Percentiles rank a stretch among this genome's conserved stretches.
Conservation (phyloP, 2,113 vertebrate genomes). For the Cercocebus atys region DNA sequence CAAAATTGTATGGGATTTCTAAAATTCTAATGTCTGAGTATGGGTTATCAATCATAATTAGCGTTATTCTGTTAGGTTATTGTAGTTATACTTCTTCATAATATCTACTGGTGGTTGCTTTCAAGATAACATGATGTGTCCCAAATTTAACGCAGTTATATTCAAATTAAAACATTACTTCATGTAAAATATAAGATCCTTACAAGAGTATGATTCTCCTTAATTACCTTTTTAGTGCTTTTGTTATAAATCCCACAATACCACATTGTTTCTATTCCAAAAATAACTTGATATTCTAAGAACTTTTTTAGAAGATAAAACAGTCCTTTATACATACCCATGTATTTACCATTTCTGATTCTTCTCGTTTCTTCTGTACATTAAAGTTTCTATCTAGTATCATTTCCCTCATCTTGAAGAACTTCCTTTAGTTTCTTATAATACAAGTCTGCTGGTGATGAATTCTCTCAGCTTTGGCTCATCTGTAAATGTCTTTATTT, state of each 20-base stretch:
- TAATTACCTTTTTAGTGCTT: not conserved
- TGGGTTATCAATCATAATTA: no score
- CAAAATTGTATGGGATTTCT: no score
- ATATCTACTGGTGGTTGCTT: not conserved
- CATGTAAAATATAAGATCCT: not conserved
- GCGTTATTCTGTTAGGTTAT: no score
- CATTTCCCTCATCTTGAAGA: not conserved
- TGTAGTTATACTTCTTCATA: not conserved
- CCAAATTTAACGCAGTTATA: not conserved
- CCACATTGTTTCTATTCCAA: not conserved
- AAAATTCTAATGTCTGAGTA: no score
- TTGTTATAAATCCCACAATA: not conserved
- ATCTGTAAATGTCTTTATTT: not conserved
- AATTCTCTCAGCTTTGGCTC: not conserved
- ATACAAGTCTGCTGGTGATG: not conserved
- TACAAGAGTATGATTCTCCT: not conserved
- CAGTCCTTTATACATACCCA: not conserved
- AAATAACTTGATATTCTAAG: not conserved
- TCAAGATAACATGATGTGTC: not conserved
- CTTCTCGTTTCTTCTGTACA: not conserved
- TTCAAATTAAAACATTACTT: not conserved
- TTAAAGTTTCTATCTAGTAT: not conserved
- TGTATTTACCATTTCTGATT: not conserved
- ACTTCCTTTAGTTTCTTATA: not conserved
- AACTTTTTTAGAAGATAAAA: not conserved